These are phyloP conservation scores for Takifugu ocellatus DNA, from an alignment of 2,797 vertebrate species.

Conservation along the genomic window DNA sequence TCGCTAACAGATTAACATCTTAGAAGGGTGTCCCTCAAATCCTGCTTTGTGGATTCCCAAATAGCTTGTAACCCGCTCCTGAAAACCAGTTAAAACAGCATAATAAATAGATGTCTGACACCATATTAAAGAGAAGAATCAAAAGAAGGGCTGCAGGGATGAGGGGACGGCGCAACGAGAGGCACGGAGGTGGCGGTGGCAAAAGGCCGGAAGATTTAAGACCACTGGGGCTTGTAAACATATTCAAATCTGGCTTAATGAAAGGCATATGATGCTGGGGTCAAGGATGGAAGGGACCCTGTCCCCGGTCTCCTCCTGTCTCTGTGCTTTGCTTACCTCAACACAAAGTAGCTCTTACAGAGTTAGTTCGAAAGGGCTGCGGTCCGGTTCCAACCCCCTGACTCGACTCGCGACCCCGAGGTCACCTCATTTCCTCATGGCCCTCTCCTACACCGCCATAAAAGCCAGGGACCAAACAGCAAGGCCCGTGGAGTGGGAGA, in stretches of 20 bases:
- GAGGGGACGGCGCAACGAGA: slow-evolving; percentile 35
- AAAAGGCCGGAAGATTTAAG: slow-evolving; percentile 76
- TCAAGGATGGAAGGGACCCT: slow-evolving; percentile 62
- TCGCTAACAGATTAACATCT: slow-evolving; percentile 79
- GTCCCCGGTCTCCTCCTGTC: slow-evolving; percentile 36
- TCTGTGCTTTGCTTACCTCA: slow-evolving; percentile 35
- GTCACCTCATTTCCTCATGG: slow-evolving; percentile 85
- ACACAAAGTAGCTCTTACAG: slow-evolving; percentile 50
- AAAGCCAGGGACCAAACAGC: slow-evolving; percentile 71
- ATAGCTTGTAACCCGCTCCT: slow-evolving; percentile 76
- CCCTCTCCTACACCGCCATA: slow-evolving; percentile 80
- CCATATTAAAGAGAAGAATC: slow-evolving; percentile 75
- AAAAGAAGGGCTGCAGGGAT: slow-evolving; percentile 50
- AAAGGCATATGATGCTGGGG: slow-evolving; percentile 73
- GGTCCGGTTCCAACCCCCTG: slow-evolving; percentile 68
- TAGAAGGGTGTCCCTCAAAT: slow-evolving; percentile 74
- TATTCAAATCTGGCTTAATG: slow-evolving; percentile 79
- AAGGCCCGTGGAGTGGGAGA: slow-evolving; percentile 63
- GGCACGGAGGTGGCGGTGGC: slow-evolving; percentile 20
- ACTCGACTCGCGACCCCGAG: slow-evolving; percentile 74
- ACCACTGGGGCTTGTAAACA: slow-evolving; percentile 79
- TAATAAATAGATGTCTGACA: slow-evolving; percentile 79
- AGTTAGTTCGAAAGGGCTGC: slow-evolving; percentile 46
- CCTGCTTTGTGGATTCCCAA: slow-evolving; percentile 77
- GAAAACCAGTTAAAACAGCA: slow-evolving; percentile 76